These are phyloP conservation scores for Leptura quadrifasciata DNA, from an alignment of 2,888 invertebrate species.

Conservation along the genomic window DNA sequence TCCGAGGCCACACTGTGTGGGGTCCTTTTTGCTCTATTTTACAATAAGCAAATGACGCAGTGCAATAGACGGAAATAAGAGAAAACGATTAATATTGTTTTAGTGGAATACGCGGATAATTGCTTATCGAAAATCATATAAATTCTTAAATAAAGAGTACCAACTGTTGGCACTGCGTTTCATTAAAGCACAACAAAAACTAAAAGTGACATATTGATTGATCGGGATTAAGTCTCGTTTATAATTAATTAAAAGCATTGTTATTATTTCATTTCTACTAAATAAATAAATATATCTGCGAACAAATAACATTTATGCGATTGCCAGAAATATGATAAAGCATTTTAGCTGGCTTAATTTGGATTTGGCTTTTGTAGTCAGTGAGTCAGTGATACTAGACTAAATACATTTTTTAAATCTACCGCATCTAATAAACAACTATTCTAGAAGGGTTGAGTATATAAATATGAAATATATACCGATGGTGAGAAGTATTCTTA, in stretches of 20 bases:
- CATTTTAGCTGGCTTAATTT: neutral
- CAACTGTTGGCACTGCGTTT: neutral
- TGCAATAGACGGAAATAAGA: neutral
- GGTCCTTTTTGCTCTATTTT: no score
- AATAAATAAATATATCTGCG: constrained; percentile 6
- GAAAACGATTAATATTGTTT: neutral
- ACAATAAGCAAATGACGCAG: neutral
- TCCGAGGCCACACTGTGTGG: no score
- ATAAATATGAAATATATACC: no score
- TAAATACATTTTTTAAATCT: no score
- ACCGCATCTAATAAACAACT: no score
- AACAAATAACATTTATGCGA: neutral
- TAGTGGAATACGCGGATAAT: neutral
- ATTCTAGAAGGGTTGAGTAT: no score
- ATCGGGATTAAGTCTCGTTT: neutral
- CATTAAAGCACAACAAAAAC: neutral
- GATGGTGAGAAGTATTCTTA: no score
- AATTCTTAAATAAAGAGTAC: constrained; percentile 13
- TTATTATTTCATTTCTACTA: neutral
- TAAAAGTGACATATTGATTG: constrained; percentile 2
- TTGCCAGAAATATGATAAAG: neutral
- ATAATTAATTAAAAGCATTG: constrained; percentile 8
- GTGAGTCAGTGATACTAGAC: no score
- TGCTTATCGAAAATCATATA: constrained; percentile 6
- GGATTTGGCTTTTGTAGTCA: neutral